These are phyloP conservation scores for Patella pellucida DNA, from an alignment of 2,888 invertebrate species.

Conservation along the genomic window DNA sequence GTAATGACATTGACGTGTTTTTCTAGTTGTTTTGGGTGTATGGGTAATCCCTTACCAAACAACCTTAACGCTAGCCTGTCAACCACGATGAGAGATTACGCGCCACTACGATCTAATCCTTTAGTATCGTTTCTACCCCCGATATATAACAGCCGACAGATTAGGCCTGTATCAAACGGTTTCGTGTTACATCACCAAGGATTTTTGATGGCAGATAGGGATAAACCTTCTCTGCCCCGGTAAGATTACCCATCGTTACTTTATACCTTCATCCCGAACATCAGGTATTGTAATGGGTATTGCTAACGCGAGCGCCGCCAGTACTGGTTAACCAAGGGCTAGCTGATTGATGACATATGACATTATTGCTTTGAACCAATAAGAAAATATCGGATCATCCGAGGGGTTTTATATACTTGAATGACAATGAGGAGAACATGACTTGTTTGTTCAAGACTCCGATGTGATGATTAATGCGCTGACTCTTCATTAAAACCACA, in stretches of 20 bases:
- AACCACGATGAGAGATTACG: conserved; percentile 7
- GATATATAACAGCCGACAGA: background rate
- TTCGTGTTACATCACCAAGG: background rate
- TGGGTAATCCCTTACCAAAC: background rate
- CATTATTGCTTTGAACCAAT: no score
- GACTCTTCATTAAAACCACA: no score
- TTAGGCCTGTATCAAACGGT: background rate
- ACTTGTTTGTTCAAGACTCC: no score
- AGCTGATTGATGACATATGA: no score
- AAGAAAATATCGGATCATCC: no score
- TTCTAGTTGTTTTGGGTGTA: conserved; percentile 4
- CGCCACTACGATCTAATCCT: background rate
- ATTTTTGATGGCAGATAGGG: no score
- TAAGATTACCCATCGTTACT: background rate
- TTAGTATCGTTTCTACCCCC: background rate
- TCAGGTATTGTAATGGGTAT: no score
- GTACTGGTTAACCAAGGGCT: no score
- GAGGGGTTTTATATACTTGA: no score
- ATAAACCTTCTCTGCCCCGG: background rate
- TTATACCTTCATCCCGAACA: background rate
- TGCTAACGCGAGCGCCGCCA: no score
- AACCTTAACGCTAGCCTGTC: conserved; percentile 7
- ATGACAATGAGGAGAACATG: no score
- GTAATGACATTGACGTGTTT: background rate
- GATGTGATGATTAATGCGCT: no score